phyloP scores from a whole-genome alignment of 2,888 invertebrate species.

The Acrobasis consociella region DNA sequence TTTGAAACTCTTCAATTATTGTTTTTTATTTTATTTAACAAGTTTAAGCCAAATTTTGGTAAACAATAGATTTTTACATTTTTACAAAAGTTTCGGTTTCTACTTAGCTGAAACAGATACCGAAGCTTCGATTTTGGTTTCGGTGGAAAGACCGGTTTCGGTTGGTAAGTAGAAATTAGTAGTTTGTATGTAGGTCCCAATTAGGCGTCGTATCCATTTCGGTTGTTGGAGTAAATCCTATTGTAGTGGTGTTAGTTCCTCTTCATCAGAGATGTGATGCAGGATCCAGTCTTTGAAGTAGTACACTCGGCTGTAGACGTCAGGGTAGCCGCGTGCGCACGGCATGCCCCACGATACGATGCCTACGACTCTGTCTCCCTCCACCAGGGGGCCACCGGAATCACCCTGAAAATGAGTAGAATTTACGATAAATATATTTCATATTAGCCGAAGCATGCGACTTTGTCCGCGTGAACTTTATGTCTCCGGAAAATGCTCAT shows the following conservation, averaged over 20 bases:
- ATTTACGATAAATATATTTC: too few relatives aligned
- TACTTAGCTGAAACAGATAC: too few relatives aligned
- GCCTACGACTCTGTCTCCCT: constrained; percentile 62
- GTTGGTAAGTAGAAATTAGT: not conserved
- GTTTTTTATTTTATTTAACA: too few relatives aligned
- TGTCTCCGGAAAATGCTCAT: too few relatives aligned
- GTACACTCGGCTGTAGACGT: constrained; percentile 77
- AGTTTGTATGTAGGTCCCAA: not conserved
- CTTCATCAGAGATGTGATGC: constrained; percentile 41
- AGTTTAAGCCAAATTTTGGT: too few relatives aligned
- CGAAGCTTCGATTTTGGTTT: too few relatives aligned
- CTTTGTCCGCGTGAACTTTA: too few relatives aligned
- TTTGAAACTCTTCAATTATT: too few relatives aligned
- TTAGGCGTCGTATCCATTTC: not conserved
- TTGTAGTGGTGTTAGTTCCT: not conserved
- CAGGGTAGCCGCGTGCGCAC: constrained; percentile 79
- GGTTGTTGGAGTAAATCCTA: not conserved
- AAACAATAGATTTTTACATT: too few relatives aligned
- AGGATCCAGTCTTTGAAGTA: constrained; percentile 71
- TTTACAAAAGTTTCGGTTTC: too few relatives aligned
- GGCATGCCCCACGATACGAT: constrained; percentile 81
- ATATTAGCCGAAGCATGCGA: too few relatives aligned
- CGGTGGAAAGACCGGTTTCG: too few relatives aligned
- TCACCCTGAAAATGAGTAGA: constrained; percentile 63
- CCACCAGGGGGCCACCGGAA: constrained; percentile 78